Evolutionary conservation across 2,113 vertebrate genomes (phyloP), one percentile per base, ranked within the genome.

Genomic region (Gymnogyps californianus): DNA sequence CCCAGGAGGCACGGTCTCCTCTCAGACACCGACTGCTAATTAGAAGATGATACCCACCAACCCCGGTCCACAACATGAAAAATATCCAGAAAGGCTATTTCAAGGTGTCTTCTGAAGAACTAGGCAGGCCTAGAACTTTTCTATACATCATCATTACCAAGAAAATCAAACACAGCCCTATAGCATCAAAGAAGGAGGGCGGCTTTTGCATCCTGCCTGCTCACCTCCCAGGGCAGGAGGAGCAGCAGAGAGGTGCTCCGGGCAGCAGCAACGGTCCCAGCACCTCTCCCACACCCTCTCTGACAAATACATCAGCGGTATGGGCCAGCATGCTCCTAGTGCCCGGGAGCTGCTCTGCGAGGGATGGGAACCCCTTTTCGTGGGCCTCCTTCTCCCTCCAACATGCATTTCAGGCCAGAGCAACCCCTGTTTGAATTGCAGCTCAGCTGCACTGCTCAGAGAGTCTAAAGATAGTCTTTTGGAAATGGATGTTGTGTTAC

Each of bases 281-380:
- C 49, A 90, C 31, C 87, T 67, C 40, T 83, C 66, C 62, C 78
- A 49, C 13, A 21, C 40, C 29, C 62, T 62, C 54, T 3, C 2
- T 24, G 38, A 67, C 8, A 81, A 69, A 77, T 10, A 22, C 0
- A 2, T 44, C 54, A 28, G 52, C 13, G 17, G 49, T 0, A 0
- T 3, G 25, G 36, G 32, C 66, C 44, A 85, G 54, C 6, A 6
- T 4, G 7, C 28, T 65, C 20, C 22, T 32, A 38, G n/a, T 51
- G 46, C 44, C 25, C 47, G 28, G 12, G 40, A 69, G 20, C 9
- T 47, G 70, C 70, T 85, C 74, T 85, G 18, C 10, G 3, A 91
- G 36, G 75, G 36, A 49, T 9, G 11, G 34, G 15, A 55, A 67
- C n/a, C 24, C 59, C 13, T 69, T 72, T 32, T 25, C 0, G 2